Evolutionary conservation across 2,888 invertebrate species (phyloP), one percentile per base, ranked within the genome.

Genomic region (Hyles lineata): DNA sequence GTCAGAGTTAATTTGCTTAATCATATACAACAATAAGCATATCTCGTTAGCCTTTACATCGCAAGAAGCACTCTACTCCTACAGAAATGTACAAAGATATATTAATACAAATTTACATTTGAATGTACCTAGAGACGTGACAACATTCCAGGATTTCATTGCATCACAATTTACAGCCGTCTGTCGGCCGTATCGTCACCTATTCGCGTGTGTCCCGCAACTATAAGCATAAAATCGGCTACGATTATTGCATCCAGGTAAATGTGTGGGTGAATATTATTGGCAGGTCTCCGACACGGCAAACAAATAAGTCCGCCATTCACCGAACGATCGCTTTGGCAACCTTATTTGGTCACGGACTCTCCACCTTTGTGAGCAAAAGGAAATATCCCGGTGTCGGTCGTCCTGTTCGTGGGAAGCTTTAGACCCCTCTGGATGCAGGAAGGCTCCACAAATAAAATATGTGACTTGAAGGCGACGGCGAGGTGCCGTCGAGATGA

Each of bases 381-480:
- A 77, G 77, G 76, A 80, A 80, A 76, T 82, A 79, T 81, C 75
- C 75, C 80, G 75, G 78, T 79, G 78, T 67, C 77, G 77, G 83
- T 85, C 87, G 87, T 82, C 81, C 82, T 85, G 87, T 90, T 87
- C 84, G 89, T 91, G 84, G 90, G 78, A 82, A 76, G 89, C 91
- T 88, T 93, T 92, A 92, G 87, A 86, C 85, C 88, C 85, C 89
- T 89, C 92, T 89, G 90, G 91, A 92, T 94, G 91, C 90, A 93
- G 92, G 93, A 92, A 94, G 92, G 91, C 89, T 93, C 88, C 88
- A 93, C 94, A 93, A 94, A 94, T 94, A 94, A 94, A 94, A 94
- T 93, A 94, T 94, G 93, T 94, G 94, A 94, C 93, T 93, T 86
- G 90, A 90, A 92, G 92, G 93, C 94, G 92, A 93, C 93, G 90